These are phyloP conservation scores for Apeltes quadracus DNA, from an alignment of 2,113 vertebrate species.

Conservation along the genomic window DNA sequence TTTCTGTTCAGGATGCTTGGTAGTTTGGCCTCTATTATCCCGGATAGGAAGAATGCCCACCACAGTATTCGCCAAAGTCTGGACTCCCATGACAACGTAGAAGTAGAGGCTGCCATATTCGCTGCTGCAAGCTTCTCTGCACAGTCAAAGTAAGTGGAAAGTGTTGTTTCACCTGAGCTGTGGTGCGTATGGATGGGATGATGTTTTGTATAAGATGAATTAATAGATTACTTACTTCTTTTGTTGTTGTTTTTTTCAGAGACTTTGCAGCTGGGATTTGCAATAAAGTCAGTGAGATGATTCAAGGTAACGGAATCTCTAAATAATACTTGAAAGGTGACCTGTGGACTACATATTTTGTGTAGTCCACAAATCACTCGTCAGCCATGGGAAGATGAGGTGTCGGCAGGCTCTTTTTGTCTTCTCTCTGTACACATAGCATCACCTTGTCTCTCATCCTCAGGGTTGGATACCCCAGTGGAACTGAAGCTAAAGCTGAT, in stretches of 20 bases:
- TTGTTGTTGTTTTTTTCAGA: conserved; percentile 76
- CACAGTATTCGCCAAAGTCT: conserved; percentile 98
- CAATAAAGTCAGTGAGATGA: conserved; percentile 99
- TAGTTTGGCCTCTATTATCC: conserved; percentile 97
- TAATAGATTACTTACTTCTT: no score
- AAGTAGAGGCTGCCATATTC: conserved; percentile 98
- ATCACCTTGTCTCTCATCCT: not conserved
- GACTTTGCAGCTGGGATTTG: conserved; percentile 98
- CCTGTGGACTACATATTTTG: not conserved
- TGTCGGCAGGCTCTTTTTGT: not conserved
- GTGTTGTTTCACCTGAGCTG: not conserved
- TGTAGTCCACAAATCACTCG: not conserved
- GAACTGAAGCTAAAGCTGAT: conserved; percentile 97
- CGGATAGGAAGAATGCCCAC: conserved; percentile 97
- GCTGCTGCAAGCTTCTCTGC: conserved; percentile 97
- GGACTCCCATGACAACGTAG: conserved; percentile 97
- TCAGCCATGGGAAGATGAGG: not conserved
- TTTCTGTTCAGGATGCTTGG: conserved; percentile 88
- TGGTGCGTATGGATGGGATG: not conserved
- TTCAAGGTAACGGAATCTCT: conserved; percentile 88
- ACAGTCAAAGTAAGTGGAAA: conserved; percentile 90
- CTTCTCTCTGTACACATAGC: not conserved
- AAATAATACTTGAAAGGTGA: not conserved
- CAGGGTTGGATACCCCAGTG: conserved; percentile 94
- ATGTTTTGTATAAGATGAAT: not conserved